Percentiles rank a stretch among this genome's conserved stretches.
Evolutionary conservation across 1,140 invertebrate species (phyloP).

Genomic region (Platorchestia sp.): DNA sequence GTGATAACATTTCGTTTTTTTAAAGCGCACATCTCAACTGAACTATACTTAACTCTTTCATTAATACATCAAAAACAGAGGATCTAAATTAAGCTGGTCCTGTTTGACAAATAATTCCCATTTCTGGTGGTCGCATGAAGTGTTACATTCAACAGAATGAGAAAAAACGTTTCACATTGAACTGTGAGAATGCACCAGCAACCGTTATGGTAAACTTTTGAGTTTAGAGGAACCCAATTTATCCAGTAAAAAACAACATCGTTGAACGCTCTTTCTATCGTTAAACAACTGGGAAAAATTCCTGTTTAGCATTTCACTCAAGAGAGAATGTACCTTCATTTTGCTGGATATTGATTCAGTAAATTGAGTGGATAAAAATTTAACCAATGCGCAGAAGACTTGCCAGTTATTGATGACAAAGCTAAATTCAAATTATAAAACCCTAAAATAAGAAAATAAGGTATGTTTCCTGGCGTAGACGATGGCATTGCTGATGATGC

Average conservation of each 20-base stretch:
- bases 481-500: neutral
- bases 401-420: neutral
- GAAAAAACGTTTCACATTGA: too few species aligned
- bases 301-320: too few species aligned
- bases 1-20: neutral
- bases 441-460: neutral
- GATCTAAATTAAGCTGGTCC: too few species aligned
- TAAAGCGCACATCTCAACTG: neutral
- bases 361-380: neutral
- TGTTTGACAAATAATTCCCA: too few species aligned
- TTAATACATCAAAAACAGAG: neutral
- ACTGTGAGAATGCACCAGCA: too few species aligned
- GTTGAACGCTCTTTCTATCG: too few species aligned
- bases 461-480: neutral
- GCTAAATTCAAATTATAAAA: neutral
- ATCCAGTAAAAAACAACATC: too few species aligned
- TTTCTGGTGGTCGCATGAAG: too few species aligned
- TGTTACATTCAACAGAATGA: too few species aligned
- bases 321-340: neutral
- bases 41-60: neutral
- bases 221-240: too few species aligned
- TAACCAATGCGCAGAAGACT: neutral
- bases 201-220: too few species aligned
- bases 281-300: too few species aligned
- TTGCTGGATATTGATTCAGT: neutral